Evolutionary conservation across 2,888 invertebrate species (phyloP).

Genomic region (Dermolepida albohirtum): DNA sequence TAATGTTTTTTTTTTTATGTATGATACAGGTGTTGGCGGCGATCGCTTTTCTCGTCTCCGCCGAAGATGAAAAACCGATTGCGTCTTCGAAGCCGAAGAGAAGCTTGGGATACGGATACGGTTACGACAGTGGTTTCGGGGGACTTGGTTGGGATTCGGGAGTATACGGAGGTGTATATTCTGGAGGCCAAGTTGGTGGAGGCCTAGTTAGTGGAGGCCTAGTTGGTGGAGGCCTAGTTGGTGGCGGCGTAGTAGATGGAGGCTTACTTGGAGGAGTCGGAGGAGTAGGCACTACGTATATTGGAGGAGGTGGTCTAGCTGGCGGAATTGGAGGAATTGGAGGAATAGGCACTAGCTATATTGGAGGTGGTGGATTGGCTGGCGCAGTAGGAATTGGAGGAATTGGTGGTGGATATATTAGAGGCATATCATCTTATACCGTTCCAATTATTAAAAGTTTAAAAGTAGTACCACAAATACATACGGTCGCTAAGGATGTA

Average conservation of each 20-base stretch:
- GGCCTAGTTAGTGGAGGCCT: conserved; percentile 16
- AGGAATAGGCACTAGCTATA: not conserved
- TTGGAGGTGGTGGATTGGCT: not conserved
- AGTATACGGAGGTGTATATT: conserved; percentile 29
- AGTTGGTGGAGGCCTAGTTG: conserved; percentile 4
- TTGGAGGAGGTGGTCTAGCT: not conserved
- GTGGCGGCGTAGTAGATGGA: not conserved
- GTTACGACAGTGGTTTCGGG: conserved; percentile 34
- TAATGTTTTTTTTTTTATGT: conserved; percentile 27
- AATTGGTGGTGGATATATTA: conserved; percentile 6
- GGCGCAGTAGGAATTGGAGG: conserved; percentile 6
- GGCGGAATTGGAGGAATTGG: not conserved
- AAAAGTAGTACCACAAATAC: conserved; percentile 40
- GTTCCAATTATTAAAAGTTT: conserved; percentile 50
- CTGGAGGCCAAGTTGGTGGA: conserved; percentile 21
- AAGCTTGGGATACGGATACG: conserved; percentile 40
- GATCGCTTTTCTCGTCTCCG: conserved; percentile 31
- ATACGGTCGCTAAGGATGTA: conserved; percentile 53
- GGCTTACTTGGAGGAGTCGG: not conserved
- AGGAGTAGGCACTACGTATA: not conserved
- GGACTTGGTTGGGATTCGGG: conserved; percentile 25
- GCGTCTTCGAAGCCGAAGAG: conserved; percentile 36
- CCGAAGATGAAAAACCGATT: conserved; percentile 30
- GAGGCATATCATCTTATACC: not conserved
- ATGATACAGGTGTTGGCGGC: conserved; percentile 33